Evolutionary conservation across 2,113 vertebrate genomes (phyloP).

Genomic region (Helogale parvula): DNA sequence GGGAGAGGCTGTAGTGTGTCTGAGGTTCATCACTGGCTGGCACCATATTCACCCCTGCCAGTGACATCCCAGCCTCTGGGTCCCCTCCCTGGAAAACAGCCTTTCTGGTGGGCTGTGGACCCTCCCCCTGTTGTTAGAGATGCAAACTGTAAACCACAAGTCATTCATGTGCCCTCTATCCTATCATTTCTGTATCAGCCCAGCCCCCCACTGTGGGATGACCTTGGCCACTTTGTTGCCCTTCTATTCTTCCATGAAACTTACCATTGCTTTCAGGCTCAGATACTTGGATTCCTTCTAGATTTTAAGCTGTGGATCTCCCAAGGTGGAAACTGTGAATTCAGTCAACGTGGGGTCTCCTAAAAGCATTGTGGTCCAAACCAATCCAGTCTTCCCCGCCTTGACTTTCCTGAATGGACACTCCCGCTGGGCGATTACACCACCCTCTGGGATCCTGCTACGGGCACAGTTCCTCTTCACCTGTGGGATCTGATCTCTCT

Average conservation of each 20-base stretch:
- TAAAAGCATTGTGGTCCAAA: background rate
- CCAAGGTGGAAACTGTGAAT: background rate
- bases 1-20: fast-evolving
- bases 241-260: background rate
- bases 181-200: background rate
- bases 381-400: background rate
- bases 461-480: too few species aligned
- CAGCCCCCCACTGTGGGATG: fast-evolving
- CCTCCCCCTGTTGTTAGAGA: background rate
- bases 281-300: background rate
- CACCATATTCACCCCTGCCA: background rate
- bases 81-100: background rate
- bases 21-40: too few species aligned
- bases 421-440: fast-evolving
- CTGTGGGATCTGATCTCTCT: background rate
- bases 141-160: background rate
- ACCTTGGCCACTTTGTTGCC: fast-evolving
- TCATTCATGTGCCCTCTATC: background rate
- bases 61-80: fast-evolving
- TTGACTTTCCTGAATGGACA: background rate
- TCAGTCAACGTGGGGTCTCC: background rate
- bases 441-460: fast-evolving
- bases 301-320: background rate
- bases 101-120: background rate
- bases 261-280: background rate